These are phyloP conservation scores for Protonemura montana DNA, from an alignment of 2,888 invertebrate genomes.

Conservation along the genomic window DNA sequence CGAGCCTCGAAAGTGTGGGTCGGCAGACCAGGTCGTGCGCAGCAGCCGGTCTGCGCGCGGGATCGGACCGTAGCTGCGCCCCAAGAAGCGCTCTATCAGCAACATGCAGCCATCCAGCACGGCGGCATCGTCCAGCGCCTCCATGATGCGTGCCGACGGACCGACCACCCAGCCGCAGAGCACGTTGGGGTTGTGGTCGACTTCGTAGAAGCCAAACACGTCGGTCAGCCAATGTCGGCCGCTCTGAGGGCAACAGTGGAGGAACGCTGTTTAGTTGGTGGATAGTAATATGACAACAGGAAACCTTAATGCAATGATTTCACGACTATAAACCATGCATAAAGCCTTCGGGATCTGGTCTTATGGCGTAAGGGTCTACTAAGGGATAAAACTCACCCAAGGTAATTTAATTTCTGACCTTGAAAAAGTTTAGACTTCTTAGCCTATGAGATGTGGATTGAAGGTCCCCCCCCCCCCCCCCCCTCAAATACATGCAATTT, in stretches of 20 bases:
- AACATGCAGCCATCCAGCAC: constrained; percentile 63
- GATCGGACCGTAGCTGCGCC: constrained; percentile 57
- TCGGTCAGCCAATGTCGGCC: constrained; percentile 67
- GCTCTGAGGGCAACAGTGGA: constrained; percentile 51
- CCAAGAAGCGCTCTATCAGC: constrained; percentile 65
- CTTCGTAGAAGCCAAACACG: constrained; percentile 72
- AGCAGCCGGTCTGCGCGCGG: constrained; percentile 54
- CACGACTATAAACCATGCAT: no score
- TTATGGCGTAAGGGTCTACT: no score
- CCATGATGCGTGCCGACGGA: constrained; percentile 67
- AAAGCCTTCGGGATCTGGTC: no score
- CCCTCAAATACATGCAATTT: no score
- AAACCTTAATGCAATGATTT: no score
- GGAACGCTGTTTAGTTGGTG: constrained; percentile 29
- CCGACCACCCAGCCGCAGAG: constrained; percentile 77
- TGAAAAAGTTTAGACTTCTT: no score
- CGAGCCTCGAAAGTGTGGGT: constrained; percentile 74
- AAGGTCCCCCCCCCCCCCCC: no score
- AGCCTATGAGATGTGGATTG: no score
- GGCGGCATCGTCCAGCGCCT: constrained; percentile 65
- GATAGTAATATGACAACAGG: no score
- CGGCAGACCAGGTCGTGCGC: constrained; percentile 73
- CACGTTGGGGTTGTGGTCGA: constrained; percentile 69
- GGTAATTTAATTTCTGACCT: no score
- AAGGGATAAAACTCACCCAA: no score